Evolutionary conservation across 2,113 vertebrate genomes (phyloP).

Genomic region (Vulpes lagopus): DNA sequence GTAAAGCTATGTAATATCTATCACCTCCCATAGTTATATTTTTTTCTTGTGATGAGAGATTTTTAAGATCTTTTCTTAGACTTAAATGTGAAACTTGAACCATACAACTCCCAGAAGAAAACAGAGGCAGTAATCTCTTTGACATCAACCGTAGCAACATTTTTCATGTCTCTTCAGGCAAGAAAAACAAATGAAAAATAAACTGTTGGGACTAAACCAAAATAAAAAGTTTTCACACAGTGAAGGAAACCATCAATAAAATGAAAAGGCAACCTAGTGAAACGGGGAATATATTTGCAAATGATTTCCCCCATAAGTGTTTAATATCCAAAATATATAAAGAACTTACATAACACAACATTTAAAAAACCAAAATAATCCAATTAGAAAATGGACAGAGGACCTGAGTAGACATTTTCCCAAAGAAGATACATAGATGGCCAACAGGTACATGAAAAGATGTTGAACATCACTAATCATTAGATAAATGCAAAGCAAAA

Average conservation of each 20-base stretch:
- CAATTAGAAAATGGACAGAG: not conserved
- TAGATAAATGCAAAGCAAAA: not conserved
- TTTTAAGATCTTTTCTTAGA: not conserved
- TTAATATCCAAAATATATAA: not conserved
- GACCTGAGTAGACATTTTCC: not conserved
- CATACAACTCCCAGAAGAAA: not conserved
- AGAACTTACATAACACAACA: not conserved
- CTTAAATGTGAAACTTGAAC: not conserved
- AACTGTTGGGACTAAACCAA: not conserved
- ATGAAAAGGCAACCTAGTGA: not conserved
- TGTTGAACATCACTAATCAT: not conserved
- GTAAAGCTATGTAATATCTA: not conserved
- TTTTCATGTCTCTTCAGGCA: not conserved
- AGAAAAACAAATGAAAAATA: not conserved
- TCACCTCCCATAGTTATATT: not conserved
- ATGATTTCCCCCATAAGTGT: not conserved
- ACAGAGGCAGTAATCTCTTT: not conserved
- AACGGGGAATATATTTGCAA: not conserved
- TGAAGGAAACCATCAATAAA: not conserved
- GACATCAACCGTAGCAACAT: not conserved
- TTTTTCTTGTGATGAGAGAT: not conserved
- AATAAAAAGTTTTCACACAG: not conserved
- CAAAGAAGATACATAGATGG: not conserved
- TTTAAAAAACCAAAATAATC: not conserved
- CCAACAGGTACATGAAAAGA: not conserved